phyloP scores from a whole-genome alignment of 2,797 vertebrate species.

The Poliocrania exsul region DNA sequence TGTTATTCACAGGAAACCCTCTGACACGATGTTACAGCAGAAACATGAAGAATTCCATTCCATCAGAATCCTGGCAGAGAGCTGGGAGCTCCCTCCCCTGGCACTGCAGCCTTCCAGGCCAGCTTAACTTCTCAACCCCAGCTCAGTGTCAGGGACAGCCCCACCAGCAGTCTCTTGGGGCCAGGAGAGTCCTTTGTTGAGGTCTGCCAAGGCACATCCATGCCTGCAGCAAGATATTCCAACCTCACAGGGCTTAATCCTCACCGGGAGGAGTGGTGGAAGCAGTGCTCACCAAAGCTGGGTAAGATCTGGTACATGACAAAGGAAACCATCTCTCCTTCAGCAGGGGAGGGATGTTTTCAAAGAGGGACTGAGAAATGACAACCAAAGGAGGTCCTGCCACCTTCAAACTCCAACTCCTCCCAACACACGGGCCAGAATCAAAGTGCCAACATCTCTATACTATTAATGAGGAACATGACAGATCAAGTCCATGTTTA shows the following conservation, averaged over 20 bases:
- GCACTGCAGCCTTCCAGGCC: no score
- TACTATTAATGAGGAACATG: background rate
- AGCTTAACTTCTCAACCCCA: background rate
- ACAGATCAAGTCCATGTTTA: background rate
- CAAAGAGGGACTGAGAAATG: background rate
- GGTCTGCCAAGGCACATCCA: background rate
- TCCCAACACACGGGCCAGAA: background rate
- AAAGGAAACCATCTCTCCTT: background rate
- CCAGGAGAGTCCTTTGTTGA: no score
- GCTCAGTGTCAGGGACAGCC: background rate
- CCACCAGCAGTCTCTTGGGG: no score
- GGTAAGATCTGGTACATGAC: background rate
- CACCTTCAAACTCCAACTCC: background rate
- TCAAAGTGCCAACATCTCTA: background rate
- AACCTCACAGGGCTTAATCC: background rate
- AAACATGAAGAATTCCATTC: background rate
- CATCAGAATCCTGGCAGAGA: background rate
- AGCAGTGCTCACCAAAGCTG: background rate
- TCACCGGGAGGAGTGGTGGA: background rate
- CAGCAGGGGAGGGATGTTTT: background rate
- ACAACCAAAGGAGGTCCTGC: background rate
- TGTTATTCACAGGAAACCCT: background rate
- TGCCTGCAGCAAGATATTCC: no score
- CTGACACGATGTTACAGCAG: rapidly evolving
- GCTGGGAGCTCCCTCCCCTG: background rate